These are phyloP conservation scores for Micromesistius poutassou DNA, from an alignment of 2,797 vertebrate genomes.

Conservation along the genomic window DNA sequence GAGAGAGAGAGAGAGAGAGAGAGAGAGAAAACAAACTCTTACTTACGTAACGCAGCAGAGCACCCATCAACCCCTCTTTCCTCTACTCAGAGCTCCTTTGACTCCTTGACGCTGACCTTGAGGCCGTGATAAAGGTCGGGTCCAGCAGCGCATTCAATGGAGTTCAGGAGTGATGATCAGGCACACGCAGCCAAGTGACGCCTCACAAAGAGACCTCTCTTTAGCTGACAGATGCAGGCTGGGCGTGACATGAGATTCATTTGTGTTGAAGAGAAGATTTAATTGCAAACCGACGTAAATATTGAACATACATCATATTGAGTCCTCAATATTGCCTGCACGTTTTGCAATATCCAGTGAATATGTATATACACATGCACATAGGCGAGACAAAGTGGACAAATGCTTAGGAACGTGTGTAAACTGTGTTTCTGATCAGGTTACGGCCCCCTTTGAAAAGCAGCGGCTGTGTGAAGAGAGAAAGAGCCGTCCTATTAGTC, in stretches of 20 bases:
- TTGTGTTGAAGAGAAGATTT: conserved; percentile 49
- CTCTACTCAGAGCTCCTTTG: no score
- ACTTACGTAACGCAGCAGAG: no score
- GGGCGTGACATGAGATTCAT: conserved; percentile 52
- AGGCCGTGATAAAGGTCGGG: conserved; percentile 34
- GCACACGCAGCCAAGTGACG: no score
- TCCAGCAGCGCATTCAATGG: no score
- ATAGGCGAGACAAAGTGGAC: neutral
- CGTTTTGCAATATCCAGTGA: neutral
- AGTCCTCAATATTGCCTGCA: no score
- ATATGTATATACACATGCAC: neutral
- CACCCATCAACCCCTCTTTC: no score
- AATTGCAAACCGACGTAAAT: conserved; percentile 17
- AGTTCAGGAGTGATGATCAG: neutral
- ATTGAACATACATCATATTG: no score
- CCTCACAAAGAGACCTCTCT: no score
- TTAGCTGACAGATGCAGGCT: conserved; percentile 25
- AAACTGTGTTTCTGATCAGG: neutral
- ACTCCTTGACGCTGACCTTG: conserved; percentile 9
- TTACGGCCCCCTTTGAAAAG: no score
- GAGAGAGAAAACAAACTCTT: neutral
- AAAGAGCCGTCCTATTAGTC: no score
- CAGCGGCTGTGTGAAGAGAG: neutral
- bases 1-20: conserved; percentile 23
- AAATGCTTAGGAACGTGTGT: neutral